Conservation (phyloP, 2,888 invertebrate genomes). For the Vanessa cardui region DNA sequence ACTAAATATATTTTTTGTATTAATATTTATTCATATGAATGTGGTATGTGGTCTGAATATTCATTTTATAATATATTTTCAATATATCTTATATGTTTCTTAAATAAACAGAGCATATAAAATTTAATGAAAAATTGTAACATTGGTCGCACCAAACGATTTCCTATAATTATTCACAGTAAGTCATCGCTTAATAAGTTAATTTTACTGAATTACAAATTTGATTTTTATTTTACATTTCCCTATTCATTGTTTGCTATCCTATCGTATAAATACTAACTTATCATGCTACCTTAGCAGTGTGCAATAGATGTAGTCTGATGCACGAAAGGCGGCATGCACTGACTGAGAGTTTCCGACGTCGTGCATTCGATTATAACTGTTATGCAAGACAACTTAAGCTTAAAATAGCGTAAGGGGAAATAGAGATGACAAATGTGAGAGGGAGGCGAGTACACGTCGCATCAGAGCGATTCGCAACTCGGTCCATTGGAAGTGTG, state of each 20-base stretch:
- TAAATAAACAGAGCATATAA: too few relatives aligned
- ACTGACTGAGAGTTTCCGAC: slow-evolving; percentile 17
- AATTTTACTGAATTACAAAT: slow-evolving; percentile 45
- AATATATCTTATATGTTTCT: too few relatives aligned
- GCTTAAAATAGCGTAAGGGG: slow-evolving; percentile 43
- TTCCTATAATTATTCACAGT: not conserved
- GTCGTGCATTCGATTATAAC: slow-evolving; percentile 33
- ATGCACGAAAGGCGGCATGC: slow-evolving; percentile 25
- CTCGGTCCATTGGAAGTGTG: slow-evolving; percentile 48
- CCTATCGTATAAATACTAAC: slow-evolving; percentile 48
- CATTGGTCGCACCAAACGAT: not conserved
- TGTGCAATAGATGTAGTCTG: slow-evolving; percentile 52
- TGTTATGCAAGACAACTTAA: slow-evolving; percentile 38
- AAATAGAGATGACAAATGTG: slow-evolving; percentile 39
- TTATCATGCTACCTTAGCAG: slow-evolving; percentile 51
- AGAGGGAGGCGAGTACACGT: slow-evolving; percentile 41
- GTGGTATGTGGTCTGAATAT: too few relatives aligned
- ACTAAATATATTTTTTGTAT: too few relatives aligned
- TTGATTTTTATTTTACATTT: slow-evolving; percentile 59
- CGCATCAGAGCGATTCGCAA: slow-evolving; percentile 35
- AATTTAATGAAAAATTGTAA: too few relatives aligned
- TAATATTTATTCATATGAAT: too few relatives aligned
- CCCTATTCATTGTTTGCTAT: slow-evolving; percentile 56
- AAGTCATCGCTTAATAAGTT: slow-evolving; percentile 24
- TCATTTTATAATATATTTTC: too few relatives aligned